A percentile compares a stretch with the other conserved stretches of the same genome.
These are phyloP conservation scores for Liopterus haemorrhoidalis DNA, from an alignment of 2,888 invertebrate species.

Conservation along the genomic window DNA sequence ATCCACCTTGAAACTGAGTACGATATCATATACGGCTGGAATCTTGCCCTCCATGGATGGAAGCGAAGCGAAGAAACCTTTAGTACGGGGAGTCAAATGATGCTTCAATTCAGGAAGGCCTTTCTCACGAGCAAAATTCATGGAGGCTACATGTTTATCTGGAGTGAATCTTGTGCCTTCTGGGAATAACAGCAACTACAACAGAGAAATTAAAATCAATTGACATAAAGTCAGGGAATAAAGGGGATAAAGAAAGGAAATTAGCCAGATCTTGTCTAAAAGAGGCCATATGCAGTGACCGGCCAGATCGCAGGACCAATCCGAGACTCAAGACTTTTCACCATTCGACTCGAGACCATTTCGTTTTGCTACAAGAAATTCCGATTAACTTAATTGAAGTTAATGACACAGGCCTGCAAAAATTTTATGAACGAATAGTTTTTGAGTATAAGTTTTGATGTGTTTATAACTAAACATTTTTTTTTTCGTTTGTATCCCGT, in stretches of 20 bases:
- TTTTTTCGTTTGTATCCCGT: too few relatives aligned
- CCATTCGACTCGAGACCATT: too few relatives aligned
- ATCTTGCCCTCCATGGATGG: conserved; percentile 74
- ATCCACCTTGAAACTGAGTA: conserved; percentile 62
- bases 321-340: too few relatives aligned
- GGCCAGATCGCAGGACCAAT: too few relatives aligned
- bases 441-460: too few relatives aligned
- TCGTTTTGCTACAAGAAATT: too few relatives aligned
- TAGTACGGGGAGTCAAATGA: conserved; percentile 90
- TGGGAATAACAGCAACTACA: conserved; percentile 81
- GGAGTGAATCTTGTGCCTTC: conserved; percentile 90
- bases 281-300: neutral
- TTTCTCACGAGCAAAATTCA: conserved; percentile 80
- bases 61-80: conserved; percentile 84
- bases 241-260: conserved; percentile 10
- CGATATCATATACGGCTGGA: conserved; percentile 78
- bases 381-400: too few relatives aligned
- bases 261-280: neutral
- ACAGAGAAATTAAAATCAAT: conserved; percentile 35
- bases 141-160: conserved; percentile 78
- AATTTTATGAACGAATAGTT: too few relatives aligned
- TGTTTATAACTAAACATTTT: too few relatives aligned
- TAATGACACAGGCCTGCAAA: too few relatives aligned
- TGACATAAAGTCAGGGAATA: too few relatives aligned
- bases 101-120: conserved; percentile 80